phyloP scores from a whole-genome alignment of 2,113 vertebrate genomes.

The Narcine bancroftii region DNA sequence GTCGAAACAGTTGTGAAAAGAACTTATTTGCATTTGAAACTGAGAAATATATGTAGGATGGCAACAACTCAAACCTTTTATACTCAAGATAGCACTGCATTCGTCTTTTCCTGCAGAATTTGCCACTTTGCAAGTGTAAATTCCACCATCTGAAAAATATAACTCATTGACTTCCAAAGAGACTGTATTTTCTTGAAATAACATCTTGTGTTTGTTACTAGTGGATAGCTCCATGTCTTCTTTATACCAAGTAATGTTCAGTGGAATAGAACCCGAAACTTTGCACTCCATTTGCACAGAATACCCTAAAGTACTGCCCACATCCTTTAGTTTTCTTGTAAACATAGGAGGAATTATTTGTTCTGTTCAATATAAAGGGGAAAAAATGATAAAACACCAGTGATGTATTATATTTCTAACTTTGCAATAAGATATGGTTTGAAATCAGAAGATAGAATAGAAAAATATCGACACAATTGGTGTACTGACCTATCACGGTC shows the following conservation, averaged over 20 bases:
- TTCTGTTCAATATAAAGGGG: constrained; percentile 66
- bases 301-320: constrained; percentile 67
- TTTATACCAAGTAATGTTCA: constrained; percentile 87
- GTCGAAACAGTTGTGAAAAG: neutral
- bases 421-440: constrained; percentile 18
- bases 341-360: constrained; percentile 86
- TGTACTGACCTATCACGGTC: constrained; percentile 81
- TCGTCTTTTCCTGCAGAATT: constrained; percentile 89
- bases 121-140: constrained; percentile 81
- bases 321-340: constrained; percentile 79
- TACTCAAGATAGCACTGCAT: constrained; percentile 76
- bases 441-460: neutral
- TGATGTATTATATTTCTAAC: neutral
- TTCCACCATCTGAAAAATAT: constrained; percentile 75
- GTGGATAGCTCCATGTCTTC: constrained; percentile 71
- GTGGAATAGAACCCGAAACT: constrained; percentile 88
- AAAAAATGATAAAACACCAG: neutral
- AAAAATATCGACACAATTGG: constrained; percentile 19
- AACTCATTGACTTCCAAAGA: constrained; percentile 68
- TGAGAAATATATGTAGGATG: constrained; percentile 40
- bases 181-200: constrained; percentile 77
- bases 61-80: constrained; percentile 73
- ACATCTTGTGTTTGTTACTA: constrained; percentile 66
- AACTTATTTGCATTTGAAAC: neutral
- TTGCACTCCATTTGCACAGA: constrained; percentile 77